phyloP scores from a whole-genome alignment of 2,113 vertebrate genomes.

The Callaeas wilsoni region DNA sequence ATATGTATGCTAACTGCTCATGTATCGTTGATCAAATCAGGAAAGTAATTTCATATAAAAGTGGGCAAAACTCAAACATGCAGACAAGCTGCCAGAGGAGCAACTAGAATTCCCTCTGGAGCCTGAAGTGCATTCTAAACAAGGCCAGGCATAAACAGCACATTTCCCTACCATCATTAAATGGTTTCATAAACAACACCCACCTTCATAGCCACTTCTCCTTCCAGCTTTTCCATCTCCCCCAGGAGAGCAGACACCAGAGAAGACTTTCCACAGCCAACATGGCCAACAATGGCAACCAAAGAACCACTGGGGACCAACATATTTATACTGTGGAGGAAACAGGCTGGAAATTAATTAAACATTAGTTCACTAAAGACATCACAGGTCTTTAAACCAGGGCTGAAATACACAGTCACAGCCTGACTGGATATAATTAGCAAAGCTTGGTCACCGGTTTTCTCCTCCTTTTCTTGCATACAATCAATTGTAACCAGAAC shows the following conservation, averaged over 20 bases:
- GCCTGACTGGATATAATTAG: neutral
- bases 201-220: constrained; percentile 85
- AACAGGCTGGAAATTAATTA: constrained; percentile 58
- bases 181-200: neutral
- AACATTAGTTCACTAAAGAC: constrained; percentile 39
- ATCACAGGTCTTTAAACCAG: constrained; percentile 1
- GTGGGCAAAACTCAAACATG: neutral
- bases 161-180: neutral
- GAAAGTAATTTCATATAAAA: neutral
- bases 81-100: neutral
- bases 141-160: neutral
- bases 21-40: neutral
- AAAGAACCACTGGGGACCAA: constrained; percentile 87
- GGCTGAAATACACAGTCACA: neutral
- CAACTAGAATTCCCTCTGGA: neutral
- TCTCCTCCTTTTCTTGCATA: neutral
- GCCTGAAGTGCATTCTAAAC: neutral
- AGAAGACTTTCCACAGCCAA: constrained; percentile 96
- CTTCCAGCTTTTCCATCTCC: constrained; percentile 94
- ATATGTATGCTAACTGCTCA: neutral
- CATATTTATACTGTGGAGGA: constrained; percentile 80
- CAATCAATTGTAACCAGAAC: neutral
- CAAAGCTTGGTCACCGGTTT: neutral
- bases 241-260: constrained; percentile 90
- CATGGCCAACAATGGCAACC: constrained; percentile 90